These are phyloP conservation scores for Mesorhabditis belari DNA, from an alignment of 2,888 invertebrate genomes.

Conservation along the genomic window DNA sequence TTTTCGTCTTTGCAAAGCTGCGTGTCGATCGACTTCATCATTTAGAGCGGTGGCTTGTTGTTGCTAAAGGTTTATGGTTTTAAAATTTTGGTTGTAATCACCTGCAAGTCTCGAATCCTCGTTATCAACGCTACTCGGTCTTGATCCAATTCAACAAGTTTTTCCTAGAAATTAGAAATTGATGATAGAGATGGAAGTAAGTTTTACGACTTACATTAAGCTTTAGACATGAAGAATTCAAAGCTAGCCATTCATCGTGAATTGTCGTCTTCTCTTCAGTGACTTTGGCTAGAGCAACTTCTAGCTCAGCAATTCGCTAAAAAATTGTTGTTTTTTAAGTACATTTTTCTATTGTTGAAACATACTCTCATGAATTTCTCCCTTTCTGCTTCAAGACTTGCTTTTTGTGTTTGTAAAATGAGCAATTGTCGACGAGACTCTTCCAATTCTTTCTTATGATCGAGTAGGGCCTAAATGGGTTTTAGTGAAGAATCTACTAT, in stretches of 20 bases:
- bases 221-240: not conserved
- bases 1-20: not conserved
- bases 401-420: not conserved
- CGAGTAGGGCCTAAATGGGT: not conserved
- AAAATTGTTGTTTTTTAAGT: not conserved
- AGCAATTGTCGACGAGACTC: not conserved
- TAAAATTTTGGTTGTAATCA: conserved; percentile 15
- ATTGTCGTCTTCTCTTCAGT: not conserved
- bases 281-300: not conserved
- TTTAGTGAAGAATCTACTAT: not conserved
- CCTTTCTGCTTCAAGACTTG: not conserved
- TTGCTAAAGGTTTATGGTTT: conserved; percentile 15
- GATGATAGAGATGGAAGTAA: not conserved
- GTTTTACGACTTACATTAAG: not conserved
- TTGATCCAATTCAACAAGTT: conserved; percentile 82
- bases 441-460: not conserved
- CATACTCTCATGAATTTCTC: not conserved
- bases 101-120: conserved; percentile 81
- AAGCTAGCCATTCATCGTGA: not conserved
- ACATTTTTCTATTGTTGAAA: too few relatives aligned
- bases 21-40: not conserved
- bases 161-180: conserved; percentile 57
- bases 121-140: conserved; percentile 79
- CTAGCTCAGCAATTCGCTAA: not conserved
- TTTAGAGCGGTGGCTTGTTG: not conserved